Base-by-base conservation (phyloP, 2,888 invertebrate genomes). In the Periphyllus acericola region DNA sequence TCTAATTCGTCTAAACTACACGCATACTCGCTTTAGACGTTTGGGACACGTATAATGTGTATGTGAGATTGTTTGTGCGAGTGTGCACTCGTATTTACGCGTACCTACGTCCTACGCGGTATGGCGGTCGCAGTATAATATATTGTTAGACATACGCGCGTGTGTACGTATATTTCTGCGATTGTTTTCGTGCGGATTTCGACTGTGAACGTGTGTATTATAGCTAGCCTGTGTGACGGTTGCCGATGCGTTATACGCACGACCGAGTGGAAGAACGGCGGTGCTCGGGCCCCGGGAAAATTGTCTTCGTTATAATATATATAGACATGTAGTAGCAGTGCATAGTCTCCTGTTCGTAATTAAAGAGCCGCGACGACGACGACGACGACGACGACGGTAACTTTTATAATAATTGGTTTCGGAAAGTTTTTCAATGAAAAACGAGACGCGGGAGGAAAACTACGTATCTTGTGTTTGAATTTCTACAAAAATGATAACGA, bases 381-480 rank as follows among this genome's bases (percentile, higher is more conserved):
- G 0, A 36, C 83, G 55, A n/a, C n/a, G 0, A 52, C 82, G 34
- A n/a, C n/a, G 0, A 34, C 9, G 55, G 55, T 55, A 34, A 83
- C n/a, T 60, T 72, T 82, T 60, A 74, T 29, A 83, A 40, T 60
- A 74, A 83, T 83, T 83, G 74, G 55, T 83, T 74, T 83, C 29
- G 29, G 34, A 83, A 83, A 83, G 83, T 60, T 83, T 82, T 83
- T 83, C 72, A 83, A 72, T 82, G 34, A 72, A 72, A 52, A 72
- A 71, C 71, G 82, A 72, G 72, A 72, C 34, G 11, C 14, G 46
- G 29, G 5, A 46, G 25, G 11, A 46, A 40, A 52, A 72, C n/a
- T 83, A 34, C n/a, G 9, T 74, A 55, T 83, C 19, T 36, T 19
- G 19, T 32, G 46, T 55, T 34, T n/a, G 25, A 52, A 82, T 32